phyloP scores from a whole-genome alignment of 2,888 invertebrate genomes.

The Rhamnusium bicolor region DNA sequence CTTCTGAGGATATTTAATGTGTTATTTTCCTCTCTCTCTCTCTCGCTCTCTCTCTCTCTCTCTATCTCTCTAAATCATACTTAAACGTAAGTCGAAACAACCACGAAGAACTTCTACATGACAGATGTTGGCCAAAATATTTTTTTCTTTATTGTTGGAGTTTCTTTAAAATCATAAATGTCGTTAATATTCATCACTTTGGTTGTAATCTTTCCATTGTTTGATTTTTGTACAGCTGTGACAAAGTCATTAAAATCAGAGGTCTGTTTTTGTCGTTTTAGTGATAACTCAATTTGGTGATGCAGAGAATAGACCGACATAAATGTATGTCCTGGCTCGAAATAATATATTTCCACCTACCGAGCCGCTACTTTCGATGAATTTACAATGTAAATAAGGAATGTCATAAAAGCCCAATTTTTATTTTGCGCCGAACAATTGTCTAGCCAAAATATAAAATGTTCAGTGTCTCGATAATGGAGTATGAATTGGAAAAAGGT shows the following conservation, averaged over 20 bases:
- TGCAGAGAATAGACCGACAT: conserved; percentile 23
- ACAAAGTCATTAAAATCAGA: neutral
- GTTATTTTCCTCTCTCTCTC: too few relatives aligned
- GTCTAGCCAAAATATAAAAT: conserved; percentile 24
- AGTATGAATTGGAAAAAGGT: conserved; percentile 27
- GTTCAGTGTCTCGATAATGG: neutral
- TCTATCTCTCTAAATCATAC: too few relatives aligned
- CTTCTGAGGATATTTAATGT: too few relatives aligned
- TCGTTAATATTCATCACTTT: neutral
- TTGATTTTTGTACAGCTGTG: neutral
- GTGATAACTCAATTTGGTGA: conserved; percentile 7
- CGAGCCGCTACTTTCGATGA: neutral
- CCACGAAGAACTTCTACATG: too few relatives aligned
- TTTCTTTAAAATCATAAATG: neutral
- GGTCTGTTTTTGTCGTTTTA: conserved; percentile 5
- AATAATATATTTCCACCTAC: neutral
- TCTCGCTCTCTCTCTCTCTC: too few relatives aligned
- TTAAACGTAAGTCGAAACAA: too few relatives aligned
- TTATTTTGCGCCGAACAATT: conserved; percentile 32
- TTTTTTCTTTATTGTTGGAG: too few relatives aligned
- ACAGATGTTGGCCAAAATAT: too few relatives aligned
- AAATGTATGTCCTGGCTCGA: conserved; percentile 24
- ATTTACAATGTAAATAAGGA: conserved; percentile 12
- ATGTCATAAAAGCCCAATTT: conserved; percentile 15
- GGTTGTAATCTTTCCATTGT: neutral